Conservation (phyloP, 2,797 vertebrate species). For the Enteromius treurensis region DNA sequence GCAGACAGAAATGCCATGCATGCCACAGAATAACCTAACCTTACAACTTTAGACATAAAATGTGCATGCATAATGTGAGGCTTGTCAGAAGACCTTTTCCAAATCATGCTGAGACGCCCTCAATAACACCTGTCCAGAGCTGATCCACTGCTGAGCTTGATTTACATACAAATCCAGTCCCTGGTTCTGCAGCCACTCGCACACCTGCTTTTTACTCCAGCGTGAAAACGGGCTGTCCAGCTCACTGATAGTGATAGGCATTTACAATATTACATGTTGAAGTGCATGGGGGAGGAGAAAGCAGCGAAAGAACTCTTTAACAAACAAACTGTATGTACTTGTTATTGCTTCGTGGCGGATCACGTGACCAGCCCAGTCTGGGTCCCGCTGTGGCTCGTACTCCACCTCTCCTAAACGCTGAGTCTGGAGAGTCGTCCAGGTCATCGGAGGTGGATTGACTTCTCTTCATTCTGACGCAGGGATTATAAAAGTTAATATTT, state of each 20-base stretch:
- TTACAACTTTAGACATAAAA: background rate
- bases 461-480: conserved; percentile 83
- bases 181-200: conserved; percentile 90
- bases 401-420: conserved; percentile 92
- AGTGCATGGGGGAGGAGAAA: background rate
- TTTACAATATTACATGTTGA: background rate
- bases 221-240: conserved; percentile 87
- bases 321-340: conserved; percentile 26
- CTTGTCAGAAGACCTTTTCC: conserved; percentile 83
- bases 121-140: conserved; percentile 89
- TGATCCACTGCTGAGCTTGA: conserved; percentile 88
- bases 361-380: conserved; percentile 91
- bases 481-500: background rate
- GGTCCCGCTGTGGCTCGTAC: conserved; percentile 93
- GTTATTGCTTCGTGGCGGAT: conserved; percentile 81
- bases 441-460: conserved; percentile 94
- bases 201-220: conserved; percentile 93
- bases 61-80: background rate
- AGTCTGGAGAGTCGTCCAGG: conserved; percentile 85
- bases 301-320: background rate
- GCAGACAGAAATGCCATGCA: conserved; percentile 11
- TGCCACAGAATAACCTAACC: background rate
- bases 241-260: conserved; percentile 70
- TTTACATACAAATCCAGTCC: conserved; percentile 85
- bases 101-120: conserved; percentile 93